Percentiles rank a stretch among this genome's conserved stretches.
These are phyloP conservation scores for Ennomos quercinarius DNA, from an alignment of 2,888 invertebrate genomes.

Conservation along the genomic window DNA sequence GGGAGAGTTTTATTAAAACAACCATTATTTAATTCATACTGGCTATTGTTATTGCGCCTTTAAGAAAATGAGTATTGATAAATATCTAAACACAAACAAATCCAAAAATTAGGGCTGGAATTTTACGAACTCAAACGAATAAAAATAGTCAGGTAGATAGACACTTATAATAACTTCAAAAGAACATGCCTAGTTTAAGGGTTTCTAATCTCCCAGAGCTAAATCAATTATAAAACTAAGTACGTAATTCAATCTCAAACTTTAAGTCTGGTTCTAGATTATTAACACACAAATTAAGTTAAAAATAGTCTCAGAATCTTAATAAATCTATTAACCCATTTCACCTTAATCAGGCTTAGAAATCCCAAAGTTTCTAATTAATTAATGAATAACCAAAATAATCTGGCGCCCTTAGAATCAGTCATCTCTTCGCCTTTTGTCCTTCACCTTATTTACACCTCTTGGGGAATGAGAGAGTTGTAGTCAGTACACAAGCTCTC, in stretches of 20 bases:
- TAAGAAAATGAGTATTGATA: no score
- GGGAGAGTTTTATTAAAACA: no score
- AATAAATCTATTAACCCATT: conserved; percentile 22
- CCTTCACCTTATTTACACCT: conserved; percentile 50
- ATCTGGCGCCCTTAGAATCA: conserved; percentile 37
- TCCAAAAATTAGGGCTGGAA: no score
- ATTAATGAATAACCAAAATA: conserved; percentile 53
- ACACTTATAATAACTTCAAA: no score
- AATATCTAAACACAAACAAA: no score
- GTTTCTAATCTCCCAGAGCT: background rate
- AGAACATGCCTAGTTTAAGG: background rate
- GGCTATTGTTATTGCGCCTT: no score
- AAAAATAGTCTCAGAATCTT: conserved; percentile 16
- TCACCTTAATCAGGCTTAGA: conserved; percentile 24
- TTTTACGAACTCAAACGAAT: no score
- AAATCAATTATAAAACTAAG: background rate
- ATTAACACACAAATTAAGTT: conserved; percentile 16
- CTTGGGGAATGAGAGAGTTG: conserved; percentile 24
- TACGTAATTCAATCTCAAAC: conserved; percentile 1
- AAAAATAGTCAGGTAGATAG: no score
- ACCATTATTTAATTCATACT: no score
- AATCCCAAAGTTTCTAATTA: conserved; percentile 44
- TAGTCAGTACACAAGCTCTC: conserved; percentile 10
- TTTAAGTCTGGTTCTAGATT: conserved; percentile 23
- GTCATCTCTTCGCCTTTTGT: conserved; percentile 43